Evolutionary conservation across 2,113 vertebrate genomes (phyloP).

Genomic region (Crypturellus undulatus): DNA sequence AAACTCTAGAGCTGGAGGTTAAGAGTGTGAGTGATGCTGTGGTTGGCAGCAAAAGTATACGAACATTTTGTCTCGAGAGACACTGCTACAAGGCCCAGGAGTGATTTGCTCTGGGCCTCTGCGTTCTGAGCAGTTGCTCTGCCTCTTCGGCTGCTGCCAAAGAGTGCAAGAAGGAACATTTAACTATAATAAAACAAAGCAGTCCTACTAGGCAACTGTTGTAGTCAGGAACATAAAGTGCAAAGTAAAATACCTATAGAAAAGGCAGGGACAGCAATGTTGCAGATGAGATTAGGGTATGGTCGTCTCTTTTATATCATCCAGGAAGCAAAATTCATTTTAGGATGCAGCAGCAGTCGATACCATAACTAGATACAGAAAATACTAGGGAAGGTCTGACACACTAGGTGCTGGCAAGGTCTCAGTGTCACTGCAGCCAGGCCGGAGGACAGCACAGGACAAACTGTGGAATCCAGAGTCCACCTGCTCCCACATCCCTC

Average conservation of each 20-base stretch:
- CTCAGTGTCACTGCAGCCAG: background rate
- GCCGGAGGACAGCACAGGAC: rapidly evolving
- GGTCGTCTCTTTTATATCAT: background rate
- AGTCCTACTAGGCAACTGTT: background rate
- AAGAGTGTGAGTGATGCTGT: background rate
- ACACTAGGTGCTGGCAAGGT: background rate
- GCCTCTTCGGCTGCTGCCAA: background rate
- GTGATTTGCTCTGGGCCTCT: background rate
- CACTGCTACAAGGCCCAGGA: background rate
- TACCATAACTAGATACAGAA: background rate
- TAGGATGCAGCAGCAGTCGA: background rate
- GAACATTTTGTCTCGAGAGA: background rate
- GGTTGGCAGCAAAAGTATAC: rapidly evolving
- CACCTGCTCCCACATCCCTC: background rate
- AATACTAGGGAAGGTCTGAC: background rate
- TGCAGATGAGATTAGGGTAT: background rate
- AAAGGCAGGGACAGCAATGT: background rate
- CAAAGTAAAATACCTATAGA: background rate
- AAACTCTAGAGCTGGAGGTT: background rate
- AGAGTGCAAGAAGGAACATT: background rate
- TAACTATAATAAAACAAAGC: background rate
- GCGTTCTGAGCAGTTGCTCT: background rate
- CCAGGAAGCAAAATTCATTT: background rate
- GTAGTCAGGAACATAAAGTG: background rate
- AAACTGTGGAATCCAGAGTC: rapidly evolving